Percentiles rank a stretch among this genome's conserved stretches.
phyloP scores from a whole-genome alignment of 2,113 vertebrate species.

The Coptodon bakossiorum region DNA sequence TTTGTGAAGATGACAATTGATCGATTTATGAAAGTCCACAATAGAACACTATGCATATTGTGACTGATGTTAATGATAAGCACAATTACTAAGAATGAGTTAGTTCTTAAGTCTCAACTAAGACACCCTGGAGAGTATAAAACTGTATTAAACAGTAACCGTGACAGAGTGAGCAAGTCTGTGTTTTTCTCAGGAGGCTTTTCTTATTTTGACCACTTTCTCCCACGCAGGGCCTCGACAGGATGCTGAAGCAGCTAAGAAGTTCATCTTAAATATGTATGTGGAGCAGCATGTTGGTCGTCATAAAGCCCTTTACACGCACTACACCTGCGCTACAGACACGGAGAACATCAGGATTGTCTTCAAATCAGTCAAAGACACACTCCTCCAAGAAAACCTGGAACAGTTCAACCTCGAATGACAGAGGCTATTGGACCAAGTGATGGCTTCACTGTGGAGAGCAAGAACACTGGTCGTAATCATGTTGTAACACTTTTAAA shows the following conservation, averaged over 20 bases:
- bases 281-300: conserved; percentile 68
- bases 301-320: conserved; percentile 73
- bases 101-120: background rate
- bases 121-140: background rate
- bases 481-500: background rate
- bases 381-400: conserved; percentile 72
- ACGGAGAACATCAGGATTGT: conserved; percentile 81
- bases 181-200: background rate
- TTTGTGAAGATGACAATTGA: background rate
- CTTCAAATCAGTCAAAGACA: conserved; percentile 80
- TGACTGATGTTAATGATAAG: background rate
- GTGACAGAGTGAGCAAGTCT: background rate
- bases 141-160: background rate
- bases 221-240: conserved; percentile 67
- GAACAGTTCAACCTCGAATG: conserved; percentile 69
- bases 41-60: background rate
- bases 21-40: background rate
- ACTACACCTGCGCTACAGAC: conserved; percentile 86
- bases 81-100: background rate
- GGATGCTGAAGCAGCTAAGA: conserved; percentile 69
- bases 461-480: background rate
- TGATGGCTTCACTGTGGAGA: background rate
- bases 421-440: background rate
- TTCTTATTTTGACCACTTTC: background rate
- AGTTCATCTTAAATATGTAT: conserved; percentile 80